These are phyloP conservation scores for Scaptodrosophila lebanonensis DNA, from an alignment of 1,140 invertebrate species.

Conservation along the genomic window DNA sequence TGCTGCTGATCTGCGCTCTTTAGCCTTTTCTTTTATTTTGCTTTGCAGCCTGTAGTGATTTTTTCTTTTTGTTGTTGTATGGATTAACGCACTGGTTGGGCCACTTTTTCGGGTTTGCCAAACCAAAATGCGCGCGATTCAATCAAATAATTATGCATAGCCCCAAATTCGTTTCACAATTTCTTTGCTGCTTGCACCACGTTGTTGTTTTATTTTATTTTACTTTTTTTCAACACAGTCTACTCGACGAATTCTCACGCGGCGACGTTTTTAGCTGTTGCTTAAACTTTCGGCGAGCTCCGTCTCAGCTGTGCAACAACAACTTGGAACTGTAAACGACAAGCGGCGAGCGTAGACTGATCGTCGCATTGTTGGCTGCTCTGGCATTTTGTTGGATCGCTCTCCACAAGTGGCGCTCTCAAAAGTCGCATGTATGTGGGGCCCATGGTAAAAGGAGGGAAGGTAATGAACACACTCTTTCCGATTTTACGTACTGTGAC, in stretches of 20 bases:
- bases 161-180: slow-evolving; percentile 37
- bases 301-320: background rate
- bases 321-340: slow-evolving; percentile 20
- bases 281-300: slow-evolving; percentile 45
- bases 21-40: slow-evolving; percentile 19
- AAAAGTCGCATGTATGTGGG: too few species aligned
- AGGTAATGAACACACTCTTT: too few species aligned
- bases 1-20: slow-evolving; percentile 12
- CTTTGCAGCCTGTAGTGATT: slow-evolving; percentile 25
- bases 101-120: slow-evolving; percentile 32
- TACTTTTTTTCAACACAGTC: slow-evolving; percentile 22
- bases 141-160: background rate
- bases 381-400: slow-evolving; percentile 17
- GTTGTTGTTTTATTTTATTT: slow-evolving; percentile 9
- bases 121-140: slow-evolving; percentile 14
- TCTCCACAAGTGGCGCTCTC: background rate
- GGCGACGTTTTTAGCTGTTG: slow-evolving; percentile 7
- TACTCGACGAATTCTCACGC: slow-evolving; percentile 22
- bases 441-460: too few species aligned
- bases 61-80: slow-evolving; percentile 39
- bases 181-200: slow-evolving; percentile 13
- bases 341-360: slow-evolving; percentile 34
- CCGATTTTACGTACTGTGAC: too few species aligned
- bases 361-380: slow-evolving; percentile 7
- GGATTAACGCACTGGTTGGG: too few species aligned